Percentiles rank a stretch among this genome's conserved stretches.
These are phyloP conservation scores for Gonioctena quinquepunctata DNA, from an alignment of 1,140 invertebrate genomes.

Conservation along the genomic window DNA sequence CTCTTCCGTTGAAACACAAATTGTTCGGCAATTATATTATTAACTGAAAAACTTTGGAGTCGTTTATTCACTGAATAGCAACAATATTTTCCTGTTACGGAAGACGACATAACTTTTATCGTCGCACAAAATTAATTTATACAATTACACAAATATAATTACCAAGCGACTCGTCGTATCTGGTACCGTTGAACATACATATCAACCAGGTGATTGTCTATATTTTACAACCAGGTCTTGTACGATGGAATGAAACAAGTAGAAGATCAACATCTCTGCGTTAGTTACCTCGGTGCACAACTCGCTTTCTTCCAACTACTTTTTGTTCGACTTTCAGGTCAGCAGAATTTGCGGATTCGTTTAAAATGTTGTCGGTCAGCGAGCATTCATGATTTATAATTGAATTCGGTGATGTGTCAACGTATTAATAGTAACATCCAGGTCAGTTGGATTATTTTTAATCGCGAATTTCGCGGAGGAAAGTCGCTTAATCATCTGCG, in stretches of 20 bases:
- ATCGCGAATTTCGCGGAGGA: too few relatives aligned
- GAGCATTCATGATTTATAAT: neutral
- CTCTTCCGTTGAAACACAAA: too few relatives aligned
- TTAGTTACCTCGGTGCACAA: slow-evolving; percentile 10
- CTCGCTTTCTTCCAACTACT: slow-evolving; percentile 10
- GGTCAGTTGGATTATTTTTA: too few relatives aligned
- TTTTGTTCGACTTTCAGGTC: slow-evolving; percentile 12
- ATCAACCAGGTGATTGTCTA: slow-evolving; percentile 18
- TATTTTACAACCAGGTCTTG: slow-evolving; percentile 24
- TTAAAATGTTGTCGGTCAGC: neutral
- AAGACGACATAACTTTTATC: slow-evolving; percentile 12
- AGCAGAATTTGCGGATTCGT: neutral
- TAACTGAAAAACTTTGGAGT: too few relatives aligned
- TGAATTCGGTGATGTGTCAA: neutral
- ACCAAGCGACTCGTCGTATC: slow-evolving; percentile 19
- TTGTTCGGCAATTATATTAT: too few relatives aligned
- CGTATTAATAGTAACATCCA: neutral
- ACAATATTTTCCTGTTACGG: slow-evolving; percentile 10
- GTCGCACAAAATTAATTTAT: slow-evolving; percentile 30
- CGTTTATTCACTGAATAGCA: neutral
- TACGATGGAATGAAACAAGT: slow-evolving; percentile 23
- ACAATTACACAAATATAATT: slow-evolving; percentile 36
- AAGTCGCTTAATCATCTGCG: too few relatives aligned
- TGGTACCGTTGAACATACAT: slow-evolving; percentile 23
- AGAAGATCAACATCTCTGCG: slow-evolving; percentile 21